Evolutionary conservation across 2,888 invertebrate species (phyloP), one percentile per base, ranked within the genome.

Genomic region (Parapristionchus giblindavisi): DNA sequence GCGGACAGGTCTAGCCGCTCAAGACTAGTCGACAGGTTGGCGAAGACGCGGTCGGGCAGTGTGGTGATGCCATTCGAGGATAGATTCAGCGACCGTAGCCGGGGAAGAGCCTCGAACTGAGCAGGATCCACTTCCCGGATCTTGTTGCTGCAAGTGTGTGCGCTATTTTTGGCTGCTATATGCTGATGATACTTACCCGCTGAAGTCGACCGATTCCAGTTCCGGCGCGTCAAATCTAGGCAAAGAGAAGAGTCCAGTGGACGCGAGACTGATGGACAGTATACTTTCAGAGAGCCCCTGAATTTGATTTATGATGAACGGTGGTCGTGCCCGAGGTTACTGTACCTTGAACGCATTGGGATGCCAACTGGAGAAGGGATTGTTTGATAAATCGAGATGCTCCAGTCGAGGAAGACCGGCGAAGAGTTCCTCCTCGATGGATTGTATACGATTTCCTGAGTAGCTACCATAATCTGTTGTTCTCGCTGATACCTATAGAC

Each of bases 321-420:
- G 48, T n/a, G 27, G 5, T 29, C 34, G 6, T 11, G 38, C 27
- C 24, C 4, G 27, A 43, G 6, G 8, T 17, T 38, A 24, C 14
- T 36, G 36, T 71, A 85, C 85, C 71, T 79, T 76, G 74, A 87
- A 87, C 29, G 85, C 85, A 14, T 83, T 80, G 1, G 87, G 86
- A 74, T 83, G 81, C 88, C 88, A 88, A 3, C 84, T 85, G n/a
- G 81, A 86, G 27, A 88, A 79, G 11, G 86, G 88, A 77, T 88
- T 88, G 66, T 84, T 77, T 38, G 82, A 82, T 1, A 87, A 71
- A 74, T 88, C 86, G 29, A 87, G 79, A 43, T 76, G 73, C 48
- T 81, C 79, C 29, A 87, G 75, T 43, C 79, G 78, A 0, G 80
- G 76, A 38, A 87, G 65, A 27, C 79, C 77, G 27, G 80, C 80